Percentiles rank a stretch among this genome's conserved stretches.
Evolutionary conservation across 2,113 vertebrate species (phyloP).

Genomic region (Alces alces): DNA sequence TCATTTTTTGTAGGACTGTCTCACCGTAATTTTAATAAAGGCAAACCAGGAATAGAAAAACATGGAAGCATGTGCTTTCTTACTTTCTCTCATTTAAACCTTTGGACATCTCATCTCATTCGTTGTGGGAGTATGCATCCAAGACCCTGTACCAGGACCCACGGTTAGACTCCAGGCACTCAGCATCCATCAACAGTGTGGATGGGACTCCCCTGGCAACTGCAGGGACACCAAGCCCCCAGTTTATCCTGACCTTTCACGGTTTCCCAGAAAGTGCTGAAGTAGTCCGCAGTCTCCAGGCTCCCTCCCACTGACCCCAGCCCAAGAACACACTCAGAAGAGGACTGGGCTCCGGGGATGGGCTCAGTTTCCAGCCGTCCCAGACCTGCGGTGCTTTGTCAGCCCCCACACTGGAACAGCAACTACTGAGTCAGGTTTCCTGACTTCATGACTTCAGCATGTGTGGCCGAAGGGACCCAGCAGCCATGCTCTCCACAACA

Average conservation of each 20-base stretch:
- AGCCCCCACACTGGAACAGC: background rate
- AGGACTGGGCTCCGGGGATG: background rate
- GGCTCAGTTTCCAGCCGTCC: background rate
- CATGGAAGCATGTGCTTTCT: background rate
- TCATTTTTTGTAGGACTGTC: background rate
- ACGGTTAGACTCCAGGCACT: background rate
- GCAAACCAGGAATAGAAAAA: background rate
- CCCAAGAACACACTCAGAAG: background rate
- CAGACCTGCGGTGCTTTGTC: slow-evolving; percentile 31
- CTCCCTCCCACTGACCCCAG: background rate
- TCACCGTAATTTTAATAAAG: slow-evolving; percentile 7
- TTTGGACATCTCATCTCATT: background rate
- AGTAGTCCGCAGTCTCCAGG: background rate
- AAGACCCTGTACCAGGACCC: too few species aligned
- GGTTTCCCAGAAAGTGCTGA: background rate
- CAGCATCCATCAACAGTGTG: background rate
- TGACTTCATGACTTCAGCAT: slow-evolving; percentile 62
- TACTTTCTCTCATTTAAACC: background rate
- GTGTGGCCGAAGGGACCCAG: slow-evolving; percentile 57
- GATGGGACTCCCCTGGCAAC: background rate
- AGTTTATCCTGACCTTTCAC: background rate
- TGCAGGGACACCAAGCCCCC: background rate
- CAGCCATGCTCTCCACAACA: slow-evolving; percentile 49
- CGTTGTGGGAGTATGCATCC: background rate
- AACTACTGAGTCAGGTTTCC: slow-evolving; percentile 64